Evolutionary conservation across 2,797 vertebrate species (phyloP).

Genomic region (Melanotaenia trifasciata): DNA sequence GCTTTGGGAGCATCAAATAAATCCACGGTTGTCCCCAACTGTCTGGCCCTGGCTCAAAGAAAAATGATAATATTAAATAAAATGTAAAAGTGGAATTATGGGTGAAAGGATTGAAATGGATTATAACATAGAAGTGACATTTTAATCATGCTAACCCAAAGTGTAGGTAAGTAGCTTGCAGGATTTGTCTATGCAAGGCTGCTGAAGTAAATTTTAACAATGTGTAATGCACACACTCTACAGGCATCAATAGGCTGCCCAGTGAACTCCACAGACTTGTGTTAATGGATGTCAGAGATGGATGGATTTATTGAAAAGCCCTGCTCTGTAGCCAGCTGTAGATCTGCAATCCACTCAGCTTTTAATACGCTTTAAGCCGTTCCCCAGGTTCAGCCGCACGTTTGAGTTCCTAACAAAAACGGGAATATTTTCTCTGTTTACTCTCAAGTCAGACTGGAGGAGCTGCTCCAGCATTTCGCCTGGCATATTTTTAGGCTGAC

Average conservation of each 20-base stretch:
- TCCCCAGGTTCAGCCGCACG: slow-evolving; percentile 44
- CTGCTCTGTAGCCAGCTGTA: slow-evolving; percentile 30
- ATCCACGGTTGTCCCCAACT: slow-evolving; percentile 35
- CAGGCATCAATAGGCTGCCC: slow-evolving; percentile 40
- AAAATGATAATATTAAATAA: neutral
- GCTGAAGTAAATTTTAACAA: slow-evolving; percentile 40
- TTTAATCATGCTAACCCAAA: slow-evolving; percentile 67
- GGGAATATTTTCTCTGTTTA: slow-evolving; percentile 45
- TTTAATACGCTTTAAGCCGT: slow-evolving; percentile 63
- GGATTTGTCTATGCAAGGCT: slow-evolving; percentile 59
- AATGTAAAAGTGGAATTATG: slow-evolving; percentile 28
- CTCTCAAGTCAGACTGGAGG: slow-evolving; percentile 32
- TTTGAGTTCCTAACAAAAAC: slow-evolving; percentile 49
- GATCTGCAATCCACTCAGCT: slow-evolving; percentile 57
- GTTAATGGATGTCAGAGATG: slow-evolving; percentile 50
- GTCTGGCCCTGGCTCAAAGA: slow-evolving; percentile 30
- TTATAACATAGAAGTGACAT: slow-evolving; percentile 62
- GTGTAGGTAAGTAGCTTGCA: slow-evolving; percentile 53
- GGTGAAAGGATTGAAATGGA: slow-evolving; percentile 50
- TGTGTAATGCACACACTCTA: slow-evolving; percentile 40
- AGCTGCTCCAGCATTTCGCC: slow-evolving; percentile 59
- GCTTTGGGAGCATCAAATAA: slow-evolving; percentile 34
- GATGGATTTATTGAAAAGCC: slow-evolving; percentile 65
- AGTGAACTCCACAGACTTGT: slow-evolving; percentile 28
- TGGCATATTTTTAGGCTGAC: slow-evolving; percentile 53